These are phyloP conservation scores for Atta colombica DNA, from an alignment of 1,140 invertebrate species.

Conservation along the genomic window DNA sequence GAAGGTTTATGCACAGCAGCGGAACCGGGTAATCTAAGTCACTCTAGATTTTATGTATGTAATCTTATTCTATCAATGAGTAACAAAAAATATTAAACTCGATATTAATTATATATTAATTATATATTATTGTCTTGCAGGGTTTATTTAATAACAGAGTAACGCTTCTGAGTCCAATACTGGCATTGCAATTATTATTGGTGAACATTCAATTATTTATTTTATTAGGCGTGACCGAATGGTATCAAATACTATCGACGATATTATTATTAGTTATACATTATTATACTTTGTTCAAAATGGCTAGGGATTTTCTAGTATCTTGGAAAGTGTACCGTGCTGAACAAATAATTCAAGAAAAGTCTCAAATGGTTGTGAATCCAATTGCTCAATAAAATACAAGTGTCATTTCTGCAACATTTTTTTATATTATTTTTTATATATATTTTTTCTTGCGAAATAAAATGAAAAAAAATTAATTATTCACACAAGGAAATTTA, in stretches of 20 bases:
- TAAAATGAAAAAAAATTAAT: not conserved
- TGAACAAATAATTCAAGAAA: conserved; percentile 90
- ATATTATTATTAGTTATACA: conserved; percentile 95
- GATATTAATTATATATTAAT: conserved; percentile 36
- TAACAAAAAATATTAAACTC: conserved; percentile 17
- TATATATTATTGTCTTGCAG: conserved; percentile 87
- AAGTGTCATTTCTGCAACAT: conserved; percentile 1
- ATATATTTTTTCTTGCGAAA: not conserved
- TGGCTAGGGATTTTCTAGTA: conserved; percentile 94
- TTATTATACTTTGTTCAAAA: conserved; percentile 96
- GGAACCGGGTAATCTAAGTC: conserved; percentile 93
- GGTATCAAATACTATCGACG: conserved; percentile 96
- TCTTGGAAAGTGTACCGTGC: conserved; percentile 93
- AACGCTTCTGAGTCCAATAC: conserved; percentile 90
- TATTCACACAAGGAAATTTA: not conserved
- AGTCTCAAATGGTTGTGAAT: conserved; percentile 69
- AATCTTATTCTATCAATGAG: not conserved
- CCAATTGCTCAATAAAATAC: conserved; percentile 67
- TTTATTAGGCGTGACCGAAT: conserved; percentile 92
- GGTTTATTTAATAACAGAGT: conserved; percentile 95
- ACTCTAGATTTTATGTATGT: conserved; percentile 95
- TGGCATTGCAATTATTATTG: conserved; percentile 91
- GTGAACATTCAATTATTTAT: conserved; percentile 93
- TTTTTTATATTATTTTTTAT: conserved; percentile 21
- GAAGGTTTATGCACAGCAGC: conserved; percentile 91